phyloP scores from a whole-genome alignment of 2,888 invertebrate genomes.

The Tetanocera ferruginea region DNA sequence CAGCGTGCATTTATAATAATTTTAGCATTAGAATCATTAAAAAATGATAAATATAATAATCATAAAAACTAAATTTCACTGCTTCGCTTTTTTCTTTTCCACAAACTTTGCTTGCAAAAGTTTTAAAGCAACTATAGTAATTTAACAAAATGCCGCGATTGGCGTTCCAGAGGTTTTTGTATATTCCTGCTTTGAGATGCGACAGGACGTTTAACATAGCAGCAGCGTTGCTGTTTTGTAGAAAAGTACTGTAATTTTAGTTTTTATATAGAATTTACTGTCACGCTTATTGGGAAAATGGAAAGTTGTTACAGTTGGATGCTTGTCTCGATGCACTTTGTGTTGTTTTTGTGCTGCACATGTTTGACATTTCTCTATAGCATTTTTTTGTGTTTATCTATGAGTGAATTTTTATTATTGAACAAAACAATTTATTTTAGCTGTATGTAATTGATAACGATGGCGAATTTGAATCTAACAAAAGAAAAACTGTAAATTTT shows the following conservation, averaged over 20 bases:
- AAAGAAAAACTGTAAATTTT: conserved; percentile 59
- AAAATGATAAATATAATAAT: background rate
- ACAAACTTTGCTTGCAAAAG: background rate
- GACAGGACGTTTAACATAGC: no score
- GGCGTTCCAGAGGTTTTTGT: conserved; percentile 10
- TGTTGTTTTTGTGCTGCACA: no score
- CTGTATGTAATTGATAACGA: conserved; percentile 34
- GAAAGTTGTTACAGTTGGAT: no score
- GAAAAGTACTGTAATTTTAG: background rate
- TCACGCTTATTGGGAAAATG: no score
- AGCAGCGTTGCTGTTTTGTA: background rate
- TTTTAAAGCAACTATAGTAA: conserved; percentile 9
- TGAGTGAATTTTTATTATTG: background rate
- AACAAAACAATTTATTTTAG: background rate
- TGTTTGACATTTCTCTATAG: background rate
- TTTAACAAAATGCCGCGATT: conserved; percentile 11
- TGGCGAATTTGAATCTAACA: conserved; percentile 58
- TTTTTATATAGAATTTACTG: background rate
- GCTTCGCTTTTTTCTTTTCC: background rate
- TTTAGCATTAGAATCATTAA: background rate
- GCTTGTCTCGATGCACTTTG: no score
- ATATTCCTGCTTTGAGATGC: background rate
- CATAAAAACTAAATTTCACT: conserved; percentile 6
- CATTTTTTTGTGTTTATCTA: background rate
- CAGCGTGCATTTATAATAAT: conserved; percentile 3